phyloP scores from a whole-genome alignment of 2,113 vertebrate species.

The Chiloscyllium plagiosum region DNA sequence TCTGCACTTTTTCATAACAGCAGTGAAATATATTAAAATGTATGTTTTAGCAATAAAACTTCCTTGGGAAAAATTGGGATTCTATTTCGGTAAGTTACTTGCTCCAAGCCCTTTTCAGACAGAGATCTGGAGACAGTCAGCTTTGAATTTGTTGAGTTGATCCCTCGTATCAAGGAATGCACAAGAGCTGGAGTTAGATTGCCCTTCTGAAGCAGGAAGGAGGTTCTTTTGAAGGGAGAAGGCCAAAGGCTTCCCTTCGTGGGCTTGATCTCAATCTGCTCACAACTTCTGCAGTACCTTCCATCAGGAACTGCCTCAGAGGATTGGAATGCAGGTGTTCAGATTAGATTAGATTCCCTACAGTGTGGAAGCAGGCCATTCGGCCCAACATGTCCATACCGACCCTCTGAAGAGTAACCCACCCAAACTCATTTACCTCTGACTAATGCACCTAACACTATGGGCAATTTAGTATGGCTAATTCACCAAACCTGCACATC shows the following conservation, averaged over 20 bases:
- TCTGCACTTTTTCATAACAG: neutral
- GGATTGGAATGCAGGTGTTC: neutral
- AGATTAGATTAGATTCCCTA: too few relatives aligned
- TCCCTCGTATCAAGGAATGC: neutral
- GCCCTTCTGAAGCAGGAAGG: neutral
- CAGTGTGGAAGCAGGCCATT: too few relatives aligned
- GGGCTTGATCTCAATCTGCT: neutral
- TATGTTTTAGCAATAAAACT: neutral
- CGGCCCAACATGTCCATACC: too few relatives aligned
- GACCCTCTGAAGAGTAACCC: too few relatives aligned
- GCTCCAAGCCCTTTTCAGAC: neutral
- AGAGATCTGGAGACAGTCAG: neutral
- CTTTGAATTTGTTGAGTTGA: neutral
- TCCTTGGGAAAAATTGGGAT: neutral
- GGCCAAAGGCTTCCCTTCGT: neutral
- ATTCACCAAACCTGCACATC: too few relatives aligned
- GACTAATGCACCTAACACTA: too few relatives aligned
- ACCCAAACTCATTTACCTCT: too few relatives aligned
- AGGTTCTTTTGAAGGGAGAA: neutral
- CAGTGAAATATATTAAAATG: neutral
- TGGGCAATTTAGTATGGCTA: too few relatives aligned
- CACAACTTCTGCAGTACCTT: neutral
- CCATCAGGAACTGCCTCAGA: neutral
- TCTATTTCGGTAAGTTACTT: neutral
- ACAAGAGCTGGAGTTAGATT: neutral